phyloP scores from a whole-genome alignment of 1,140 invertebrate species.

The Elymnias hypermnestra region DNA sequence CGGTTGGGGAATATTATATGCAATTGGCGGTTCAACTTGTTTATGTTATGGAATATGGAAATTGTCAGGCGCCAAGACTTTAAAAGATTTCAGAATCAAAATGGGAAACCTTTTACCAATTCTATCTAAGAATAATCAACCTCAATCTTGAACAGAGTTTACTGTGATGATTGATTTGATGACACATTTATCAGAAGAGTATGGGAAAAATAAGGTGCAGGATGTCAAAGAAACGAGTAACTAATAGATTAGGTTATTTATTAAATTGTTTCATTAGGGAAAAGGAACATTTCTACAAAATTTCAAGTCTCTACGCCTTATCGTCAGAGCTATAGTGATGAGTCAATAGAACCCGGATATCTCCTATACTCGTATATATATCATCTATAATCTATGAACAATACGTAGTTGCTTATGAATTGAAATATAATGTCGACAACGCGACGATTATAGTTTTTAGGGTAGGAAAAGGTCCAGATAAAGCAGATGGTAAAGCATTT shows the following conservation, averaged over 20 bases:
- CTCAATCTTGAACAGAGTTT: constrained; percentile 91
- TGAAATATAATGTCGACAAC: too few relatives aligned
- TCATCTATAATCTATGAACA: too few relatives aligned
- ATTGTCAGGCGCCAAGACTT: constrained; percentile 88
- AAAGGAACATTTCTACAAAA: too few relatives aligned
- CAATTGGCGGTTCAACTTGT: constrained; percentile 86
- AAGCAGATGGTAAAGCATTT: too few relatives aligned
- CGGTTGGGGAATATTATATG: constrained; percentile 91
- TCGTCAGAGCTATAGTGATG: too few relatives aligned
- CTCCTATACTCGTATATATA: too few relatives aligned
- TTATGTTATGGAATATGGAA: constrained; percentile 93
- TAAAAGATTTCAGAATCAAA: constrained; percentile 84
- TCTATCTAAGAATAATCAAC: constrained; percentile 88
- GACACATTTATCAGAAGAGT: constrained; percentile 81
- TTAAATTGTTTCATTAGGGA: constrained; percentile 40
- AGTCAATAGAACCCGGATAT: too few relatives aligned
- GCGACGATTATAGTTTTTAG: too few relatives aligned
- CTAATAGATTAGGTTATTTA: constrained; percentile 13
- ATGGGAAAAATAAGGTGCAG: constrained; percentile 51
- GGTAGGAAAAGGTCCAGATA: too few relatives aligned
- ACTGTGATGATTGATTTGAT: constrained; percentile 87
- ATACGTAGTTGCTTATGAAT: too few relatives aligned
- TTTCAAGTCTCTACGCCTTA: too few relatives aligned
- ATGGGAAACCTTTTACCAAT: constrained; percentile 83
- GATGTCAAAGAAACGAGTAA: constrained; percentile 5